Evolutionary conservation across 64 coral and sea anemone genomes (phyloP).

Genomic region (Porites australiensis): DNA sequence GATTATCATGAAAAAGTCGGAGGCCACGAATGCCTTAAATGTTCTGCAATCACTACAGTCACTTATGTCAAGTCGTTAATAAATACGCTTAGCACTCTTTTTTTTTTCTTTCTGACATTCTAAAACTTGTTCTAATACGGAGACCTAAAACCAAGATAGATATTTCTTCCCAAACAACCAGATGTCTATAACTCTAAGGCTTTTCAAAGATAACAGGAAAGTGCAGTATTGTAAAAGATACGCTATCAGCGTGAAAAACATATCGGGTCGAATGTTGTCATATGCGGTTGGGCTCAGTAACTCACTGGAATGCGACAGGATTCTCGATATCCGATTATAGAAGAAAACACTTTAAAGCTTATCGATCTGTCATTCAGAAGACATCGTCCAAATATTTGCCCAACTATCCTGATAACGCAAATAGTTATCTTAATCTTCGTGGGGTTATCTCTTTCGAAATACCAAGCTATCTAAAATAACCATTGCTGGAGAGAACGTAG

Average conservation of each 20-base stretch:
- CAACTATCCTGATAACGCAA: constrained; percentile 39
- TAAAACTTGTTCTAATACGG: neutral
- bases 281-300: constrained; percentile 26
- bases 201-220: constrained; percentile 24
- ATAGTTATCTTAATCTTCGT: constrained; percentile 32
- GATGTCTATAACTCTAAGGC: constrained; percentile 20
- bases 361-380: constrained; percentile 35
- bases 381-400: constrained; percentile 53
- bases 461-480: neutral
- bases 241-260: constrained; percentile 12
- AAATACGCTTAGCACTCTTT: neutral
- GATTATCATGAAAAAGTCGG: neutral
- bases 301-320: constrained; percentile 23
- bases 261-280: constrained; percentile 23
- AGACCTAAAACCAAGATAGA: neutral
- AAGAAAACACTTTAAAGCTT: constrained; percentile 47
- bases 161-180: neutral
- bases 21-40: neutral
- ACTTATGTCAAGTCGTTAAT: neutral
- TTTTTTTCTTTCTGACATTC: neutral
- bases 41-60: neutral
- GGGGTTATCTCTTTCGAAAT: constrained; percentile 47
- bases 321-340: constrained; percentile 35
- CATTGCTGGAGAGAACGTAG: neutral
- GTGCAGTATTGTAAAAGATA: constrained; percentile 21